These are phyloP conservation scores for Pycnonotus jocosus DNA, from an alignment of 2,113 vertebrate species.

Conservation along the genomic window DNA sequence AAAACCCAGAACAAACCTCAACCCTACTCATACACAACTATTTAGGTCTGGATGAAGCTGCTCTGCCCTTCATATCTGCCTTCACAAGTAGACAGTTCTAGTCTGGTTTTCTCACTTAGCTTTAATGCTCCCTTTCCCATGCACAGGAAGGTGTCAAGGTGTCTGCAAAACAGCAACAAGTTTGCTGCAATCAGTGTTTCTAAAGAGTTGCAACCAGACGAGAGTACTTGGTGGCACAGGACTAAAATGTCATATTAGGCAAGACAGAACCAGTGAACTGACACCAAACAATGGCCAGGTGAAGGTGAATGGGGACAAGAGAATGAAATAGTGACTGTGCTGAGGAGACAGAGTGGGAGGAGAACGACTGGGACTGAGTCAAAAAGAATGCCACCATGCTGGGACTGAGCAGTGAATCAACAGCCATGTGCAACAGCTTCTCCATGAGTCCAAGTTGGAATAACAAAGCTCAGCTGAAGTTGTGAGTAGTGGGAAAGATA, in stretches of 20 bases:
- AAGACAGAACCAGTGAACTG: not conserved
- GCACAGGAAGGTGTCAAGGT: not conserved
- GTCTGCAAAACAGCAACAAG: not conserved
- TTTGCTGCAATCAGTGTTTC: not conserved
- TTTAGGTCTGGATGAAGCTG: not conserved
- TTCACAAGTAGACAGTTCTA: not conserved
- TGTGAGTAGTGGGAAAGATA: not conserved
- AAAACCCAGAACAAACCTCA: not conserved
- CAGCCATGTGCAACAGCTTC: not conserved
- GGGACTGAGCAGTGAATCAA: not conserved
- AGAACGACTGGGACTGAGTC: not conserved
- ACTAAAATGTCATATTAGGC: not conserved
- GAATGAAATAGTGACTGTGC: not conserved
- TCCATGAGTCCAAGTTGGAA: not conserved
- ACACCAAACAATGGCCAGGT: not conserved
- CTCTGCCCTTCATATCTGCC: not conserved
- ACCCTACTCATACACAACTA: not conserved
- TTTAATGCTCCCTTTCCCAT: not conserved
- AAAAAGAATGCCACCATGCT: slow-evolving; percentile 13
- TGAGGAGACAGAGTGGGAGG: slow-evolving; percentile 23
- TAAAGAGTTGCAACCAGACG: not conserved
- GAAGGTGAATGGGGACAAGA: not conserved
- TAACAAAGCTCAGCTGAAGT: not conserved
- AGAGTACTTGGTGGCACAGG: not conserved
- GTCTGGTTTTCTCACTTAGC: not conserved